These are phyloP conservation scores for Lota lota DNA, from an alignment of 2,113 vertebrate species.

Conservation along the genomic window DNA sequence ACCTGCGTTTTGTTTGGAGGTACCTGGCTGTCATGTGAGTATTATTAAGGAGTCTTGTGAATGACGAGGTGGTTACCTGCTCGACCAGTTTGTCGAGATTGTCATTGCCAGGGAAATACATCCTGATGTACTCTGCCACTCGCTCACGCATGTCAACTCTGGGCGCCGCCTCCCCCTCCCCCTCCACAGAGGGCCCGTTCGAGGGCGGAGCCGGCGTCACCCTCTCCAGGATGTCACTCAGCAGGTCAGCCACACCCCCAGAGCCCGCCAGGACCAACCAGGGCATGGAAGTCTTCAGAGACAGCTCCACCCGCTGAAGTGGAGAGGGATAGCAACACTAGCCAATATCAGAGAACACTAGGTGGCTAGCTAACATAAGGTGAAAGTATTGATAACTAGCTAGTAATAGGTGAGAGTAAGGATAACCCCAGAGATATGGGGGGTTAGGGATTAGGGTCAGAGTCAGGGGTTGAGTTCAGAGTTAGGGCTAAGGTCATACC, in stretches of 20 bases:
- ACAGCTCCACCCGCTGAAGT: conserved; percentile 75
- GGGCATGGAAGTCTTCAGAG: conserved; percentile 76
- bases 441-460: too few species aligned
- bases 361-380: too few species aligned
- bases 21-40: too few species aligned
- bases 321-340: neutral
- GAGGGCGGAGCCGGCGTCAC: conserved; percentile 29
- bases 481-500: conserved; percentile 57
- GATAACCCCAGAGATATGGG: too few species aligned
- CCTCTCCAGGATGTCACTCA: conserved; percentile 78
- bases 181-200: conserved; percentile 47
- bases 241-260: conserved; percentile 81
- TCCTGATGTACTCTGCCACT: conserved; percentile 65
- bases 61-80: conserved; percentile 43
- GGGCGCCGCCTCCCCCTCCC: conserved; percentile 36
- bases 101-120: conserved; percentile 60
- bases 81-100: conserved; percentile 70
- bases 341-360: too few species aligned
- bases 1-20: too few species aligned
- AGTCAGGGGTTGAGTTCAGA: neutral
- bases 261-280: conserved; percentile 85
- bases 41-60: too few species aligned
- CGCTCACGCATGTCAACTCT: conserved; percentile 57
- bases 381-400: too few species aligned
- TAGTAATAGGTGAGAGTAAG: too few species aligned